A percentile compares a stretch with the other conserved stretches of the same genome.
Evolutionary conservation across 2,113 vertebrate species (phyloP).

Genomic region (Trematomus loennbergii): DNA sequence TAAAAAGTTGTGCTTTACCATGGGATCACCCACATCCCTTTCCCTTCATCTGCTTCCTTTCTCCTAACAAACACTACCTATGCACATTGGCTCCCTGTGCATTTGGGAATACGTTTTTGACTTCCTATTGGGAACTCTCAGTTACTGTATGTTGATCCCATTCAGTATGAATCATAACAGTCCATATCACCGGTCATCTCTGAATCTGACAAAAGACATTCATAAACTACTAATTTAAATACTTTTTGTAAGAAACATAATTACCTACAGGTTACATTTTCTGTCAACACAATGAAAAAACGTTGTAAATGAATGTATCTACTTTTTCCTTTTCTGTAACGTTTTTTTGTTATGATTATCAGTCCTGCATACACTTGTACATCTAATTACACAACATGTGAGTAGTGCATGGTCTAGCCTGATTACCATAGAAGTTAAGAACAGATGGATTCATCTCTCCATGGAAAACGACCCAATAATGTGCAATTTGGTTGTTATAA

Average conservation of each 20-base stretch:
- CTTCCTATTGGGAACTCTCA: not conserved
- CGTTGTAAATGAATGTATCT: too few relatives aligned
- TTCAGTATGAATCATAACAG: not conserved
- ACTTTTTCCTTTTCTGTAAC: not conserved
- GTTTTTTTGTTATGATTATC: too few relatives aligned
- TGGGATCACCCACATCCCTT: not conserved
- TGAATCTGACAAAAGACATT: not conserved
- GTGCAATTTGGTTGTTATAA: slow-evolving; percentile 12
- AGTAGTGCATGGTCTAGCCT: not conserved
- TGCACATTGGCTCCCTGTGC: too few relatives aligned
- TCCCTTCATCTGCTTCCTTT: not conserved
- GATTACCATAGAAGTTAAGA: not conserved
- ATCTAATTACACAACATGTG: not conserved
- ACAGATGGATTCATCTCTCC: slow-evolving; percentile 1
- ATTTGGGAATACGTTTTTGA: not conserved
- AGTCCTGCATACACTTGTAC: not conserved
- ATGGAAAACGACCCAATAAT: slow-evolving; percentile 8
- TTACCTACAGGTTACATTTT: too few relatives aligned
- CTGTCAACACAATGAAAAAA: too few relatives aligned
- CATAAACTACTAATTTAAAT: too few relatives aligned
- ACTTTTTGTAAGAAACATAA: too few relatives aligned
- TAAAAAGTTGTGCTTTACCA: not conserved
- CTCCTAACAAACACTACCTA: not conserved
- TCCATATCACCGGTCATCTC: too few relatives aligned
- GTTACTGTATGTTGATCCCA: not conserved